Conservation (phyloP, 1,140 invertebrate species). For the Lineus longissimus region DNA sequence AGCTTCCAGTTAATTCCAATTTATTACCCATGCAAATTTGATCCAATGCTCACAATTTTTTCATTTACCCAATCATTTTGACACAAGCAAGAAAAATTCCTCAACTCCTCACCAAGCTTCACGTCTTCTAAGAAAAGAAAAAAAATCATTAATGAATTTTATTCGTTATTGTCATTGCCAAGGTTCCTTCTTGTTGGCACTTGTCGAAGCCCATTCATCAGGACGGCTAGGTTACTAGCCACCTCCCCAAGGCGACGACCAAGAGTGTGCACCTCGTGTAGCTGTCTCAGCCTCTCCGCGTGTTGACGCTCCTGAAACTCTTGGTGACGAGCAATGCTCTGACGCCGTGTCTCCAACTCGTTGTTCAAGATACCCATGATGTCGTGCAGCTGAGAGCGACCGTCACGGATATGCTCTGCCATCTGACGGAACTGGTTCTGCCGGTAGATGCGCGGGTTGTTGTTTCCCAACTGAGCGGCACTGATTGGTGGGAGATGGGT, state of each 20-base stretch:
- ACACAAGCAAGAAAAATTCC: too few species aligned
- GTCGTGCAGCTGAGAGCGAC: not conserved
- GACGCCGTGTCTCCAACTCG: not conserved
- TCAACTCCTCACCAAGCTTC: too few species aligned
- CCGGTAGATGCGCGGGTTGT: not conserved
- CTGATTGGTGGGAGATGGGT: too few species aligned
- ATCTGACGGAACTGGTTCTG: not conserved
- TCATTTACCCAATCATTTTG: too few species aligned
- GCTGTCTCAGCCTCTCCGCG: constrained; percentile 34
- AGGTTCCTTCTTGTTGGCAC: not conserved
- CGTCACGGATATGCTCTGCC: not conserved
- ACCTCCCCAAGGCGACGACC: constrained; percentile 39
- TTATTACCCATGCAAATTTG: too few species aligned
- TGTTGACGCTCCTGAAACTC: constrained; percentile 38
- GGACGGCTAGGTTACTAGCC: constrained; percentile 32
- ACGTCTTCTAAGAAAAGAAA: too few species aligned
- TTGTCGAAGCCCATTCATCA: constrained; percentile 28
- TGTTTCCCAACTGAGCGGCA: not conserved
- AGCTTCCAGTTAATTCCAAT: too few species aligned
- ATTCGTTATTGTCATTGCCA: too few species aligned
- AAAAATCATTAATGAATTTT: too few species aligned
- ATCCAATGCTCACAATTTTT: too few species aligned
- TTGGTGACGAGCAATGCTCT: not conserved
- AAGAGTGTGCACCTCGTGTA: constrained; percentile 39
- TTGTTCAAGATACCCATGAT: not conserved